Conservation (phyloP, 2,888 invertebrate genomes). For the Helleia helle region DNA sequence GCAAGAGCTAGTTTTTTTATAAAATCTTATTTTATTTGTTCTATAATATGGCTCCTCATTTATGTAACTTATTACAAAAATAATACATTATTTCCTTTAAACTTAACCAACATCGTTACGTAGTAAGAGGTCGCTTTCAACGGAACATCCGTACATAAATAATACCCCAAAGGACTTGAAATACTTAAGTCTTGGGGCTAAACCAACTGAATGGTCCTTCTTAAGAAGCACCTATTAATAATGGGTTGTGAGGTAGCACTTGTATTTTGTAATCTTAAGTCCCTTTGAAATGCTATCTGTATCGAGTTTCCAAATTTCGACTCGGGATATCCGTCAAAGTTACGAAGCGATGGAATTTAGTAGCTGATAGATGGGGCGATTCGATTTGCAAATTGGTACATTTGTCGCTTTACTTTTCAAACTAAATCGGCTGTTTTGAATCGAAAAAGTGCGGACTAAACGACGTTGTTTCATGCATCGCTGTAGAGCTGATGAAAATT, state of each 20-base stretch:
- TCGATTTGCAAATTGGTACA: slow-evolving; percentile 16
- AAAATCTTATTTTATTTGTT: too few relatives aligned
- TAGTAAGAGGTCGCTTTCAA: not conserved
- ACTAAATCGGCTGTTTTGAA: not conserved
- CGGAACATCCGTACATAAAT: slow-evolving; percentile 8
- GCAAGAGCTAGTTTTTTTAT: too few relatives aligned
- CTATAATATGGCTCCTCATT: too few relatives aligned
- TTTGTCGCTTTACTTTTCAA: slow-evolving; percentile 13
- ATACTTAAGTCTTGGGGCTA: slow-evolving; percentile 13
- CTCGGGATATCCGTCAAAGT: slow-evolving; percentile 8
- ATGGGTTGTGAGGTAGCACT: slow-evolving; percentile 21
- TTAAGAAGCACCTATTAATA: slow-evolving; percentile 17
- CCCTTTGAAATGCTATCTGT: slow-evolving; percentile 19
- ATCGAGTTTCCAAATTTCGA: slow-evolving; percentile 15
- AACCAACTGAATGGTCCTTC: slow-evolving; percentile 16
- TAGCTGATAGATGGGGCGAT: slow-evolving; percentile 13
- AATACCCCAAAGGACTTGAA: slow-evolving; percentile 10
- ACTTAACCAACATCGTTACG: not conserved
- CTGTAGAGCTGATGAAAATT: not conserved
- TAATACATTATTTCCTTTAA: too few relatives aligned
- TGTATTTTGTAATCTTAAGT: slow-evolving; percentile 20
- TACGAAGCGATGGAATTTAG: slow-evolving; percentile 8
- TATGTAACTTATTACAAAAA: too few relatives aligned
- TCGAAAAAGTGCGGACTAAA: not conserved
- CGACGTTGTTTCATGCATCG: not conserved